Evolutionary conservation across 2,113 vertebrate species (phyloP).

Genomic region (Salvelinus fontinalis): DNA sequence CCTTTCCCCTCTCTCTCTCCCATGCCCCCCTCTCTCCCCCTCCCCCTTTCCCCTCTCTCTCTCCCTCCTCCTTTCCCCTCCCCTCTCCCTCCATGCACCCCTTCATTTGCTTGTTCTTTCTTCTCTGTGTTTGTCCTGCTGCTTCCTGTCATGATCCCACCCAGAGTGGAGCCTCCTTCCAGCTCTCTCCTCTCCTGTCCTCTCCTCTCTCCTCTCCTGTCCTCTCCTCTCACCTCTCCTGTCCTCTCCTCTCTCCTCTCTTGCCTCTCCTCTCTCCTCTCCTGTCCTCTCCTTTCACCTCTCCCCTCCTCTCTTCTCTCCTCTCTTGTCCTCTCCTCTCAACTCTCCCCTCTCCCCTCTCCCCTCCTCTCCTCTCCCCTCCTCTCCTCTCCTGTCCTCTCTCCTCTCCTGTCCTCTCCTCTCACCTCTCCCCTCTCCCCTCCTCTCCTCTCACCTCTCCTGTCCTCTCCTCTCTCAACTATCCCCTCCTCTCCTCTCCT

Average conservation of each 20-base stretch:
- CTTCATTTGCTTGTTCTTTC: constrained; percentile 42
- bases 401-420: no score
- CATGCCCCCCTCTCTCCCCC: constrained; percentile 67
- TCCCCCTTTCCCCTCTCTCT: neutral
- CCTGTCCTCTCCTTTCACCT: no score
- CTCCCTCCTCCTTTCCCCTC: constrained; percentile 28
- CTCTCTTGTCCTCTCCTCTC: no score
- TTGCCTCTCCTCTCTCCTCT: constrained; percentile 77
- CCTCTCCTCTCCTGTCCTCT: no score
- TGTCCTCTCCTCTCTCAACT: neutral
- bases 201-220: constrained; percentile 42
- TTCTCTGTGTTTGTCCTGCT: constrained; percentile 47
- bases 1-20: constrained; percentile 60
- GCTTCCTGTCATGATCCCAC: constrained; percentile 82
- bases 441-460: neutral
- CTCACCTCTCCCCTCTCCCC: no score
- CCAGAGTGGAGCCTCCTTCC: constrained; percentile 69
- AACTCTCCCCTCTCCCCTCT: no score
- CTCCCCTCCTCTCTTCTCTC: no score
- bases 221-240: constrained; percentile 59
- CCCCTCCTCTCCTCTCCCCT: no score
- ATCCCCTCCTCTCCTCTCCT: constrained; percentile 35
- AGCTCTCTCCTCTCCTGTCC: constrained; percentile 74
- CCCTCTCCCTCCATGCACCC: constrained; percentile 54
- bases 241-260: constrained; percentile 65